A percentile compares a stretch with the other conserved stretches of the same genome.
phyloP scores from a whole-genome alignment of 2,797 vertebrate species.

The Mormyrus hasselquistii region DNA sequence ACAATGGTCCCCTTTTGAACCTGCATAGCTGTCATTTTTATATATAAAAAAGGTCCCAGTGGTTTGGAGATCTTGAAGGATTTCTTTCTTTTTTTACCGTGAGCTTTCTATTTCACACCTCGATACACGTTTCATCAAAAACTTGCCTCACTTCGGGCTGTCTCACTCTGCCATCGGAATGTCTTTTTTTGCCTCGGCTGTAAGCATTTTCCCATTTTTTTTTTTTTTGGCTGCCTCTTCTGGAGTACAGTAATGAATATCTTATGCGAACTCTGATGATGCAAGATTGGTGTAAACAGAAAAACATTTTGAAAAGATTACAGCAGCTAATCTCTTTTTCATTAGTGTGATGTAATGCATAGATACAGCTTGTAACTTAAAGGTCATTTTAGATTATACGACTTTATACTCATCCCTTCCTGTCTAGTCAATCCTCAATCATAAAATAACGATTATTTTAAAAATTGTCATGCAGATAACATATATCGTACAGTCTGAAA shows the following conservation, averaged over 20 bases:
- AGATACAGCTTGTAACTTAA: neutral
- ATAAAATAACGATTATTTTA: neutral
- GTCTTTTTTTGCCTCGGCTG: neutral
- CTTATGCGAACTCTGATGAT: neutral
- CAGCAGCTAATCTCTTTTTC: constrained; percentile 1
- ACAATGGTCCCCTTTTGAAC: neutral
- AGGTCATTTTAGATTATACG: neutral
- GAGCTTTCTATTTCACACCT: constrained; percentile 16
- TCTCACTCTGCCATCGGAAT: neutral
- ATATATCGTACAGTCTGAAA: neutral
- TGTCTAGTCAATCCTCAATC: neutral
- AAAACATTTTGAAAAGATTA: constrained; percentile 1
- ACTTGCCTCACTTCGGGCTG: constrained; percentile 8
- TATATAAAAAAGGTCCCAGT: neutral
- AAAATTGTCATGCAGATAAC: neutral
- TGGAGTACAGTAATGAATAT: constrained; percentile 6
- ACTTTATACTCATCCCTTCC: neutral
- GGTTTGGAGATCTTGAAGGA: constrained; percentile 6
- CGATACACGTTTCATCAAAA: constrained; percentile 16
- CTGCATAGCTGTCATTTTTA: neutral
- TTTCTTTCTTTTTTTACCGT: neutral
- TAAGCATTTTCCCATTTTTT: neutral
- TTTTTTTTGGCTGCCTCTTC: neutral
- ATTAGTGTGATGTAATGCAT: neutral
- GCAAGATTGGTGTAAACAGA: constrained; percentile 12